Percentiles rank a stretch among this genome's conserved stretches.
Evolutionary conservation across 2,888 invertebrate species (phyloP).

Genomic region (Panzeria rudis): DNA sequence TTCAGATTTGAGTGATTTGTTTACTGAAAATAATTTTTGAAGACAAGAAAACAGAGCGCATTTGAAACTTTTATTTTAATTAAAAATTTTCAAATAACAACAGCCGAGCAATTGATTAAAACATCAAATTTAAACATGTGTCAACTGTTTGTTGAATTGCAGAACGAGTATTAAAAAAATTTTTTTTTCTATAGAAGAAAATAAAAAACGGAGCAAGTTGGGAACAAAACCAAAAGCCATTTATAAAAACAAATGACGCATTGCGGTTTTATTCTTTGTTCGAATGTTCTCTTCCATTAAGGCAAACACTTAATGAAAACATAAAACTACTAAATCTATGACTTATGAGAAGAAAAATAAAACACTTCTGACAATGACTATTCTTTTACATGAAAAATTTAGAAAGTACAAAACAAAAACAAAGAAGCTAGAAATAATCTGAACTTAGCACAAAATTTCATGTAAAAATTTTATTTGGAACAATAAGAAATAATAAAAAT

Average conservation of each 20-base stretch:
- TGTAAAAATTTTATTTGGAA: conserved; percentile 58
- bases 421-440: conserved; percentile 34
- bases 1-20: neutral
- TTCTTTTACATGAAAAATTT: conserved; percentile 16
- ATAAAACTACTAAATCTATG: conserved; percentile 58
- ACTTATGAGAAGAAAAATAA: conserved; percentile 52
- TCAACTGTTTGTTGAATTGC: conserved; percentile 55
- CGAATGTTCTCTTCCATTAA: conserved; percentile 49
- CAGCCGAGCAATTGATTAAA: conserved; percentile 48
- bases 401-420: conserved; percentile 10
- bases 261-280: conserved; percentile 65
- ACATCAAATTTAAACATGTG: conserved; percentile 48
- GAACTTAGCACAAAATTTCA: conserved; percentile 58
- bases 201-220: conserved; percentile 16
- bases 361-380: conserved; percentile 20
- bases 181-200: neutral
- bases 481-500: conserved; percentile 65
- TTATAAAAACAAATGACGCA: conserved; percentile 70
- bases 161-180: conserved; percentile 5
- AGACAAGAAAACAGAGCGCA: neutral
- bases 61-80: conserved; percentile 19
- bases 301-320: conserved; percentile 57
- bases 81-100: conserved; percentile 6
- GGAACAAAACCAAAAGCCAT: conserved; percentile 47
- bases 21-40: neutral